A percentile compares a stretch with the other conserved stretches of the same genome.
These are phyloP conservation scores for Platygyra sinensis DNA, from an alignment of 64 coral and sea anemone species.

Conservation along the genomic window DNA sequence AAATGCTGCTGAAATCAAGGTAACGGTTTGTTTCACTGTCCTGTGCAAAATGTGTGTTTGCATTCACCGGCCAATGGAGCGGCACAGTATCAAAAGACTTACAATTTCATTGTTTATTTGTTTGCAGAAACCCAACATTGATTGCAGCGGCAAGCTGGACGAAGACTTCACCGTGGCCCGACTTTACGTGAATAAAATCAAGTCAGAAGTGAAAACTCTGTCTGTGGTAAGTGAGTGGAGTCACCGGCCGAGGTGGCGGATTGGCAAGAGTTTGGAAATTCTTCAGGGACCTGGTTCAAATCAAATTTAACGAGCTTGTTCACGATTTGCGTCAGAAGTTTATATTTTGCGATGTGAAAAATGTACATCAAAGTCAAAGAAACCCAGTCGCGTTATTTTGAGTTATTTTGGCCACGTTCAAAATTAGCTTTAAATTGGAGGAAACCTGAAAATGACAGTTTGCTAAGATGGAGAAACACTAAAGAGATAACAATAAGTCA, in stretches of 20 bases:
- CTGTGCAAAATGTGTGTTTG: no score
- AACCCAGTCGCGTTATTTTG: no score
- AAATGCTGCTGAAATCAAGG: slow-evolving; percentile 92
- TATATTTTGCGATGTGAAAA: no score
- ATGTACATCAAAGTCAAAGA: no score
- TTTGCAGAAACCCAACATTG: slow-evolving; percentile 87
- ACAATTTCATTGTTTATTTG: neutral
- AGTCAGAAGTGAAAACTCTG: slow-evolving; percentile 96
- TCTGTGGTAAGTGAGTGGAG: slow-evolving; percentile 63
- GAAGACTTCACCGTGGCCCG: slow-evolving; percentile 97
- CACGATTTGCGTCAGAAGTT: no score
- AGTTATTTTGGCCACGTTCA: no score
- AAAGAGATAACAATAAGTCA: no score
- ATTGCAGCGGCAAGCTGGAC: slow-evolving; percentile 93
- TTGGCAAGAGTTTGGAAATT: neutral
- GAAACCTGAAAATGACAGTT: no score
- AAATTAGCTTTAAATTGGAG: no score
- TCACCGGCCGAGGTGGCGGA: neutral
- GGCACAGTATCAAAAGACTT: neutral
- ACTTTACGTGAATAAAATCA: slow-evolving; percentile 94
- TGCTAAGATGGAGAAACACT: no score
- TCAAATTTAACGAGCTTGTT: no score
- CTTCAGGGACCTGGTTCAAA: no score
- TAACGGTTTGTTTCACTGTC: neutral
- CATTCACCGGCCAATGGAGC: neutral